phyloP scores from a whole-genome alignment of 2,888 invertebrate genomes.

The Agrenia bidenticulata region DNA sequence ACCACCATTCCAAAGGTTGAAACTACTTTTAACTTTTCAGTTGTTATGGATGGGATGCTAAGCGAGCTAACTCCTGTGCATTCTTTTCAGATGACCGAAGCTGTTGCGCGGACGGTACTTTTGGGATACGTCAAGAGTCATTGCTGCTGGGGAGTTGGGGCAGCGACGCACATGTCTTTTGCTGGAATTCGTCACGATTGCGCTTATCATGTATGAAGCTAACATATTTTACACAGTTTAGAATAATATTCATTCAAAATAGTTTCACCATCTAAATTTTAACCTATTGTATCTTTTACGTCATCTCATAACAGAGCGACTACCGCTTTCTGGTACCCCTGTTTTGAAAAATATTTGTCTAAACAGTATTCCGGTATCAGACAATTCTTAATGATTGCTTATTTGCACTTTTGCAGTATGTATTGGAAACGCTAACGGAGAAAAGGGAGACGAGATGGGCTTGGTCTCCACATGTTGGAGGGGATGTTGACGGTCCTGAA shows the following conservation, averaged over 20 bases:
- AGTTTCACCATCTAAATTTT: no score
- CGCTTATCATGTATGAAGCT: conserved; percentile 60
- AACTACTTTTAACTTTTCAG: no score
- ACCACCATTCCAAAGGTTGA: conserved; percentile 47
- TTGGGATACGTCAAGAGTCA: conserved; percentile 57
- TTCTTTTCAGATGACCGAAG: conserved; percentile 49
- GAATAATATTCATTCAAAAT: no score
- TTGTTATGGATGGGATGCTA: background rate
- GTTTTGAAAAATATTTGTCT: no score
- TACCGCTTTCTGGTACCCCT: no score
- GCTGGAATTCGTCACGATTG: conserved; percentile 58
- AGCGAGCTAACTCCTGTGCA: no score
- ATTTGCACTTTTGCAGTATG: conserved; percentile 56
- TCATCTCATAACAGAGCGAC: no score
- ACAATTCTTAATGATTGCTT: conserved; percentile 18
- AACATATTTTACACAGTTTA: background rate
- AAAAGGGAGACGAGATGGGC: conserved; percentile 60
- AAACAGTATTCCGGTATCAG: no score
- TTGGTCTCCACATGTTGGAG: conserved; percentile 59
- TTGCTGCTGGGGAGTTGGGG: conserved; percentile 60
- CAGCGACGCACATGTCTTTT: conserved; percentile 58
- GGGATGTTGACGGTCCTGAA: conserved; percentile 57
- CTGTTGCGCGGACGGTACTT: conserved; percentile 58
- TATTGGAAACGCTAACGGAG: conserved; percentile 61
- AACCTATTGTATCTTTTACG: no score